A percentile compares a stretch with the other conserved stretches of the same genome.
Evolutionary conservation across 2,888 invertebrate genomes (phyloP).

Genomic region (Labia minor): DNA sequence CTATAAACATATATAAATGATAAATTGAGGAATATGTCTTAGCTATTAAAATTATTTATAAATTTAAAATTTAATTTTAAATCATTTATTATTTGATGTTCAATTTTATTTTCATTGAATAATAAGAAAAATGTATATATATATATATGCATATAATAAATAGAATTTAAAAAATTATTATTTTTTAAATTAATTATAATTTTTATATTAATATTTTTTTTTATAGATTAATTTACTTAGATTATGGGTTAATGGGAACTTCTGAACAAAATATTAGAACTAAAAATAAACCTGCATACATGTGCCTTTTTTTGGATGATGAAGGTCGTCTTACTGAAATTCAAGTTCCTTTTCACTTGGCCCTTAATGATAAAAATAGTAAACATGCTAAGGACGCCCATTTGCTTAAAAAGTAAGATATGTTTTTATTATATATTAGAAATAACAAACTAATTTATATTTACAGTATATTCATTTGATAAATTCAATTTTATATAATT

Average conservation of each 20-base stretch:
- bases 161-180: too few species aligned
- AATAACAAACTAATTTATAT: too few species aligned
- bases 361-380: slow-evolving; percentile 66
- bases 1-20: too few species aligned
- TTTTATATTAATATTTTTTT: too few species aligned
- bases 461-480: too few species aligned
- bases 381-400: slow-evolving; percentile 80
- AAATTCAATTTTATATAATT: neutral
- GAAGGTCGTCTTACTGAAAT: neutral
- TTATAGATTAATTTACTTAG: slow-evolving; percentile 64
- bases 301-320: neutral
- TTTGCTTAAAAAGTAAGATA: slow-evolving; percentile 55
- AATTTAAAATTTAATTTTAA: too few species aligned
- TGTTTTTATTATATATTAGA: slow-evolving; percentile 25
- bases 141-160: neutral
- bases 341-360: slow-evolving; percentile 19
- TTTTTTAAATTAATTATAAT: too few species aligned
- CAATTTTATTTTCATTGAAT: too few species aligned
- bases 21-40: too few species aligned
- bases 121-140: neutral
- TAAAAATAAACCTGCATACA: neutral
- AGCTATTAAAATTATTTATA: too few species aligned
- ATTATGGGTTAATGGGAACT: slow-evolving; percentile 65
- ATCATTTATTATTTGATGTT: too few species aligned
- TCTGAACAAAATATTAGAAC: neutral